A percentile compares a stretch with the other conserved stretches of the same genome.
Evolutionary conservation across 2,797 vertebrate genomes (phyloP).

Genomic region (Nasua narica): DNA sequence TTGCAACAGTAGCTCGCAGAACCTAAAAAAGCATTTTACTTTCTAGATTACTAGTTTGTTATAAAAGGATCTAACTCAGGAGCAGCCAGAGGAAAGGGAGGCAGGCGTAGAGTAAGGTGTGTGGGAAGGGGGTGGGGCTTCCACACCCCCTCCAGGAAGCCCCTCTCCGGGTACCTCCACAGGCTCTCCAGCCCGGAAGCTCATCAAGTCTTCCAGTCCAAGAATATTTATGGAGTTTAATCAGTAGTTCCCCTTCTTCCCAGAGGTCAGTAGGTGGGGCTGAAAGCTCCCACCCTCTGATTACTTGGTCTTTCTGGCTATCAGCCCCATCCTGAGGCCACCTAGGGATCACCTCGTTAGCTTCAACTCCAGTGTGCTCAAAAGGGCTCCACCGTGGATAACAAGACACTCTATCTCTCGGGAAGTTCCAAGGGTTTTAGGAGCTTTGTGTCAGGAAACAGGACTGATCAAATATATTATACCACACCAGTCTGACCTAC

Average conservation of each 20-base stretch:
- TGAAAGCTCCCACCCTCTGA: neutral
- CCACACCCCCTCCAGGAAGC: neutral
- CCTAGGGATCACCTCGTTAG: neutral
- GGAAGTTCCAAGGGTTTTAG: neutral
- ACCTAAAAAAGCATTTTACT: neutral
- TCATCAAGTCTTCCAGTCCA: neutral
- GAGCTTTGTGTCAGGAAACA: neutral
- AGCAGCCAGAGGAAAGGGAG: neutral
- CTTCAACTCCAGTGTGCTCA: neutral
- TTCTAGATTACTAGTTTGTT: neutral
- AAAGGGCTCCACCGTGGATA: neutral
- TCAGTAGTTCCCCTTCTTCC: neutral
- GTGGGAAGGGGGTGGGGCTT: neutral
- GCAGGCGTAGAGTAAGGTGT: neutral
- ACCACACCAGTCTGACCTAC: neutral
- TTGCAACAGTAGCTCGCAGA: neutral
- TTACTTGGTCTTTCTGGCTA: neutral
- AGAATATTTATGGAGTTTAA: neutral
- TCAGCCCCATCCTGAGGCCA: neutral
- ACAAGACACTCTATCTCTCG: neutral
- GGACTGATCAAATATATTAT: neutral
- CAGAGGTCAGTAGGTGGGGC: neutral
- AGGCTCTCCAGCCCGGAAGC: neutral
- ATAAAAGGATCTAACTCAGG: neutral
- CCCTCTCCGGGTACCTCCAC: neutral